Evolutionary conservation across 2,888 invertebrate genomes (phyloP), one percentile per base, ranked within the genome.

Genomic region (Odontocerum albicorne): DNA sequence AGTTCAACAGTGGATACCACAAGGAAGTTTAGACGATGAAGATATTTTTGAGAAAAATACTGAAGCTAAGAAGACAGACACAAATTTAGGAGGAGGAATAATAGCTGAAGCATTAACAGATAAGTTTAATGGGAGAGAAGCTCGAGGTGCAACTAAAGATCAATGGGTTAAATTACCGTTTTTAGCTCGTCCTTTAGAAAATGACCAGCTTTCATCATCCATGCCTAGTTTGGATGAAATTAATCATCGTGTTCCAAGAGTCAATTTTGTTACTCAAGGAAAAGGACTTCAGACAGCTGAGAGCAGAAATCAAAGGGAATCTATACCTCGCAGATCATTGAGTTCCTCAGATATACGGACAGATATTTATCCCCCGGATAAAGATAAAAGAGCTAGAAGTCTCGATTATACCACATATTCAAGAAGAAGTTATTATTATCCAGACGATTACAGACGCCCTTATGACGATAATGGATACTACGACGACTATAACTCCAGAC

Each of bases 201-300:
- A 70, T 17, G 71, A 73, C 36, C 72, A 74, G 10, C 68, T 82
- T 2, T 73, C 79, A 0, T 79, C 81, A 21, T 76, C 81, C 0
- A 72, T 77, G 62, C 75, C 78, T 4, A 77, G 77, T 2, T 79
- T 79, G 53, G 83, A 83, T 15, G 70, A 80, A 2, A 73, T 78
- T 17, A 79, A 77, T 64, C 75, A 82, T 2, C 70, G 84, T 62
- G 83, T 84, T 70, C 85, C 85, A 1, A 69, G 84, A 63, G 83
- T 85, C 1, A 83, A 85, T 67, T 86, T 86, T 63, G 82, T 85
- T 10, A 86, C 85, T 0, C 84, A 85, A 65, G 79, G 82, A 59
- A 80, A 81, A 71, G 67, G 68, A 1, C 63, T 78, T 17, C 76
- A 78, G 64, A 68, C 77, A 10, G 74, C 78, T 1, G 79, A 79